Evolutionary conservation across 2,888 invertebrate genomes (phyloP), one percentile per base, ranked within the genome.

Genomic region (Tachina lurida): DNA sequence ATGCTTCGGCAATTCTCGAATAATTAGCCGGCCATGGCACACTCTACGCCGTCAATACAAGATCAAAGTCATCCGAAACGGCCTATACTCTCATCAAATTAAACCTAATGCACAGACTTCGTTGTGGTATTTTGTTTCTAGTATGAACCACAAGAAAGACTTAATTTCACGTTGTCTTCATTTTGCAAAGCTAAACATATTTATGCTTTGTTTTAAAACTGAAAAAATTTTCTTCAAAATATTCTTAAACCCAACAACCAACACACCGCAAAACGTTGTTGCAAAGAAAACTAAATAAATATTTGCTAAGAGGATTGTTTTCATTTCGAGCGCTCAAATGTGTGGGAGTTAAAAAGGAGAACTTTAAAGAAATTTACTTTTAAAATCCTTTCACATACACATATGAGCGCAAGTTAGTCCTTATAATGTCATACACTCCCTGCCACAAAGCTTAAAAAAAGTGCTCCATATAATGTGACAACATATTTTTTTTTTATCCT

Each of bases 251-350:
- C 10, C 68, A 10, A 8, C 68, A 68, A 60, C 31, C 77, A 68
- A 58, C 60, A 76, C 47, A n/a, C 19, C 39, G n/a, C 52, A 22
- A 22, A 31, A 71, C 12, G 19, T 41, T 52, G 19, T 43, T 22
- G 8, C 10, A 58, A 68, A 49, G 31, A 43, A 39, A 43, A 43
- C 5, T 43, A 62, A 54, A 65, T 43, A 62, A 54, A 65, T 62
- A 62, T 62, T 62, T 62, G 43, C 52, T 54, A 75, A 82, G 54
- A 60, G 54, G 68, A 54, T 82, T 70, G 62, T 43, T 67, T 80
- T 58, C 39, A 15, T 54, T 62, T 60, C 10, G 19, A 65, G 56
- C 45, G 31, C 12, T 45, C 2, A 71, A 56, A 39, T 15, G 45
- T 56, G 56, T 47, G 13, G 22, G 54, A 70, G 47, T 31, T 31